Base-by-base conservation (phyloP, 2,797 vertebrate genomes). In the Sphaeramia orbicularis region DNA sequence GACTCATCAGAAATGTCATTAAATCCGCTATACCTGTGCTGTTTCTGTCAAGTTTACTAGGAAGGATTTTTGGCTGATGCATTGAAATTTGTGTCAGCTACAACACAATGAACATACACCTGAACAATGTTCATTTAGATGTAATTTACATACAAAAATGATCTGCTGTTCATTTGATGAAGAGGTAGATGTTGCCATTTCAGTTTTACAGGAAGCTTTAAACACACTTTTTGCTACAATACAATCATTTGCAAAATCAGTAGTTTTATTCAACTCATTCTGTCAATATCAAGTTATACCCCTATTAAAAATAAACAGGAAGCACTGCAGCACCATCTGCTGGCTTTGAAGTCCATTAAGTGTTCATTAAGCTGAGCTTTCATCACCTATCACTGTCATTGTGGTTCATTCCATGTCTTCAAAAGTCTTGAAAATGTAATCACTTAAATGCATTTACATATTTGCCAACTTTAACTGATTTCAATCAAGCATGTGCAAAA, bases 301-400 rank as follows among this genome's bases (percentile, higher is more conserved):
- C 16, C 30, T 6, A 32, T 6, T 5, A 7, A 4, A 10, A 61
- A 48, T 12, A 51, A 11, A 32, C 38, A 58, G 11, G 30, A 59
- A 73, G 71, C 21, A 24, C 78, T 70, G 27, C 10, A 72, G 65
- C 81, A 1, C 89, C 87, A 87, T 76, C 89, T 89, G 65, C 42
- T 88, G 90, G 74, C 42, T 47, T 47, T 3, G 43, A 10, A 16
- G 18, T 24, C 7, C 19, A 63, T 10, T 10, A 2, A 36, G 8
- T 14, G 42, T 41, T 8, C 0, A 62, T 11, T 24, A 37, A 40
- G 3, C 10, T 41, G 12, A 40, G 9, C 10, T 7, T 6, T 41
- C n/a, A 12, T n/a, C n/a, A 14, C 6, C 7, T 32, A 35, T 1
- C 37, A 18, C 0, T 36, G 11, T 37, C 10, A 45, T 57, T 36